A percentile compares a stretch with the other conserved stretches of the same genome.
These are phyloP conservation scores for Mythimna ferrago DNA, from an alignment of 2,888 invertebrate species.

Conservation along the genomic window DNA sequence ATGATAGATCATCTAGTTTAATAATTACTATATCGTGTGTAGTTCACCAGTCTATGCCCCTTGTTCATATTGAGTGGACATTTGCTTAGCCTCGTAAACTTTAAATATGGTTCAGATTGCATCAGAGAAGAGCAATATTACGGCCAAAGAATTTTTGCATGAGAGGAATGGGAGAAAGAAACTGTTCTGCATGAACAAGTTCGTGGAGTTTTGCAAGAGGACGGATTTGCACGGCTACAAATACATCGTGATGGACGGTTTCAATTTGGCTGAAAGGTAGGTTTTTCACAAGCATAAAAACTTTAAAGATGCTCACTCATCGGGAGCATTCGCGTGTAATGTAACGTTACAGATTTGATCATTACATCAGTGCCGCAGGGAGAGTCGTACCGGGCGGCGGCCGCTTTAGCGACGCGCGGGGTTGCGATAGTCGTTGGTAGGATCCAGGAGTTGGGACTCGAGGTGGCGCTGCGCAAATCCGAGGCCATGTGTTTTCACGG, in stretches of 20 bases:
- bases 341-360: no score
- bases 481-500: no score
- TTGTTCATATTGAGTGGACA: slow-evolving; percentile 62
- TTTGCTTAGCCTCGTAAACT: neutral
- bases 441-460: no score
- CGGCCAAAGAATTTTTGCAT: slow-evolving; percentile 3
- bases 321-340: no score
- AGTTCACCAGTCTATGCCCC: slow-evolving; percentile 65
- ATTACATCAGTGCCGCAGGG: no score
- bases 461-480: no score
- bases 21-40: slow-evolving; percentile 75
- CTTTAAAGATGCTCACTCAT: no score
- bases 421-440: no score
- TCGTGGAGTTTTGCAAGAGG: slow-evolving; percentile 91
- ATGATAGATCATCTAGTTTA: slow-evolving; percentile 75
- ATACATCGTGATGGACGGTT: slow-evolving; percentile 91
- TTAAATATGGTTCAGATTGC: slow-evolving; percentile 46
- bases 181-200: slow-evolving; percentile 70
- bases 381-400: no score
- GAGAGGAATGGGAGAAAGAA: slow-evolving; percentile 45
- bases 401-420: no score
- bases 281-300: neutral
- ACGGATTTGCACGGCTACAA: slow-evolving; percentile 94
- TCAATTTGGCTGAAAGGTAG: slow-evolving; percentile 89
- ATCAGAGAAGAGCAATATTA: slow-evolving; percentile 30